Evolutionary conservation across 2,113 vertebrate genomes (phyloP), one percentile per base, ranked within the genome.

Genomic region (Paratilapia polleni): DNA sequence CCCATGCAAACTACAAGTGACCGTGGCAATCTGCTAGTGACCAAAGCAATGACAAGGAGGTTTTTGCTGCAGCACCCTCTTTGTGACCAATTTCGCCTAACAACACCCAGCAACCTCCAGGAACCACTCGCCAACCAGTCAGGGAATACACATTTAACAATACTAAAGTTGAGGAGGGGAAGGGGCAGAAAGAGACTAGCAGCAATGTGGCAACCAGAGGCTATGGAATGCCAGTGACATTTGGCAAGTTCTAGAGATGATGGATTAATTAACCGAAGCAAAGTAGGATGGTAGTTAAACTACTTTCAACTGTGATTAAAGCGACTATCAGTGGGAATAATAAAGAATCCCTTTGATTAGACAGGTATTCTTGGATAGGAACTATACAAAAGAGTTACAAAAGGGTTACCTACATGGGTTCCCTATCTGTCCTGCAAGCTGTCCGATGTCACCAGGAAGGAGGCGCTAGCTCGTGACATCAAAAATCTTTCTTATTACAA

Each of bases 201-300:
- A 70, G 28, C n/a, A n/a, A n/a, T n/a, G n/a, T n/a, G n/a, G n/a
- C n/a, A n/a, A n/a, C 47, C 43, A 70, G 24, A 52, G 26, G 28
- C 66, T 7, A 20, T 70, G 66, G 28, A 73, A 52, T 6, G 6
- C 4, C 17, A 31, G 26, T 20, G 26, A 52, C 26, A 14, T 31
- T n/a, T 20, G 4, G 11, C 26, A 0, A 73, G 43, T 52, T 73
- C 6, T 0, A 73, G 66, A 10, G 2, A 31, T 31, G 66, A 31
- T 24, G 13, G 66, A 41, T 52, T 24, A 13, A 52, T 70, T 70
- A 31, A 70, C 17, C 19, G 17, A 31, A 52, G 28, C 17, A 70
- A 43, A 66, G 13, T 43, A 17, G 63, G 38, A 66, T 43, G 66
- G 24, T 52, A 28, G 43, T 15, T 41, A 70, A 49, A 70, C 41